Base-by-base conservation (phyloP, 2,113 vertebrate genomes). In the Zosterops borbonicus region DNA sequence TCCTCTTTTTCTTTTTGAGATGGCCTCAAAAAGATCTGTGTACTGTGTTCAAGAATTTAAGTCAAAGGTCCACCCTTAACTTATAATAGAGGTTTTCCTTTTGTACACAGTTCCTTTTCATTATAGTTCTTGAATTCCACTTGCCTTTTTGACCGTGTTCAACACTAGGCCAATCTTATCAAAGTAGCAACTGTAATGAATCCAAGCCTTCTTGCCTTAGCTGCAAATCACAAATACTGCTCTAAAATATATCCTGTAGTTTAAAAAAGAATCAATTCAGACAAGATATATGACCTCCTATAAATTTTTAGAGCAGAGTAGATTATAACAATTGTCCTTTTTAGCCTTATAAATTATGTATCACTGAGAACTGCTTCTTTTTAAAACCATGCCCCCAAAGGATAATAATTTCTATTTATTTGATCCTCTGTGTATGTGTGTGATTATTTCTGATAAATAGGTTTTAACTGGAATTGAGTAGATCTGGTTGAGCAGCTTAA, bases 291-390 rank as follows among this genome's bases (percentile, higher is more conserved):
- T 83, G 41, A 67, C 53, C 68, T 90, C 20, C 21, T 74, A 69
- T 81, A 91, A 94, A 92, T 89, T 87, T 87, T 87, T 83, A 96
- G 80, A 79, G 68, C 15, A 44, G 56, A 89, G 55, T 89, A 67
- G 65, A 89, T 96, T 86, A 41, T 88, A 90, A 67, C 47, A 93
- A 41, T 77, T 85, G 76, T 93, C 85, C 79, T 70, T 96, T 92
- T 86, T 94, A 83, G 64, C 47, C 73, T 90, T 88, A 92, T 96
- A 90, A 96, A 90, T 94, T 94, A 91, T 94, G 50, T 77, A 95
- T 96, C 7, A 39, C 67, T 88, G 68, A 95, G 76, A 92, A 94
- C 27, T 81, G 82, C 50, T 94, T 56, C 68, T 90, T 92, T 83
- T 88, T 77, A 96, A 97, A 96, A 37, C 33, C 59, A 64, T 53